A percentile compares a stretch with the other conserved stretches of the same genome.
Evolutionary conservation across 2,797 vertebrate genomes (phyloP).

Genomic region (Gephyroberyx darwinii): DNA sequence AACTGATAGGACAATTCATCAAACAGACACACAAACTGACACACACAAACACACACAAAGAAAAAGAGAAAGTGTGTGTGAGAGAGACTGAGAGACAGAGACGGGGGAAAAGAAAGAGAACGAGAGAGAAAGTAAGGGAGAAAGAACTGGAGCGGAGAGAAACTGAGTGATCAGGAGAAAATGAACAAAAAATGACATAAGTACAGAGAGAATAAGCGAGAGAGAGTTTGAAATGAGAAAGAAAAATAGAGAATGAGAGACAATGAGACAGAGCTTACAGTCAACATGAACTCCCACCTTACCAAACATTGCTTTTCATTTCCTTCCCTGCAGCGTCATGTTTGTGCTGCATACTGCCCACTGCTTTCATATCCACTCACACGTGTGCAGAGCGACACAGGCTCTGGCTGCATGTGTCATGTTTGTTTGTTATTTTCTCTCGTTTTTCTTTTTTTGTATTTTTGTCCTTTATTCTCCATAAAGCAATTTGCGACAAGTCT

Average conservation of each 20-base stretch:
- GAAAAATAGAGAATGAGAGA: not conserved
- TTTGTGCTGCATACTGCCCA: too few relatives aligned
- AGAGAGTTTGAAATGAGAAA: not conserved
- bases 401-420: constrained; percentile 22
- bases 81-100: constrained; percentile 30
- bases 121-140: too few relatives aligned
- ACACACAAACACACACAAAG: not conserved
- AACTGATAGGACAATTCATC: constrained; percentile 50
- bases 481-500: constrained; percentile 28
- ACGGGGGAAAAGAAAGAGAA: not conserved
- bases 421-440: constrained; percentile 20
- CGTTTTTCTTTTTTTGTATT: constrained; percentile 25
- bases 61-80: not conserved
- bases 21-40: constrained; percentile 1
- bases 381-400: too few relatives aligned
- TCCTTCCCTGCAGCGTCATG: too few relatives aligned
- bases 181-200: too few relatives aligned
- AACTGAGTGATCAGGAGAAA: too few relatives aligned
- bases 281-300: too few relatives aligned
- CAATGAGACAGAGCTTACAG: too few relatives aligned
- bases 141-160: too few relatives aligned
- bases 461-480: constrained; percentile 33
- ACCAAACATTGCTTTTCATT: too few relatives aligned
- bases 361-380: too few relatives aligned
- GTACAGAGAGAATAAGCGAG: too few relatives aligned